Percentiles rank a stretch among this genome's conserved stretches.
These are phyloP conservation scores for Archips xylosteana DNA, from an alignment of 2,888 invertebrate species.

Conservation along the genomic window DNA sequence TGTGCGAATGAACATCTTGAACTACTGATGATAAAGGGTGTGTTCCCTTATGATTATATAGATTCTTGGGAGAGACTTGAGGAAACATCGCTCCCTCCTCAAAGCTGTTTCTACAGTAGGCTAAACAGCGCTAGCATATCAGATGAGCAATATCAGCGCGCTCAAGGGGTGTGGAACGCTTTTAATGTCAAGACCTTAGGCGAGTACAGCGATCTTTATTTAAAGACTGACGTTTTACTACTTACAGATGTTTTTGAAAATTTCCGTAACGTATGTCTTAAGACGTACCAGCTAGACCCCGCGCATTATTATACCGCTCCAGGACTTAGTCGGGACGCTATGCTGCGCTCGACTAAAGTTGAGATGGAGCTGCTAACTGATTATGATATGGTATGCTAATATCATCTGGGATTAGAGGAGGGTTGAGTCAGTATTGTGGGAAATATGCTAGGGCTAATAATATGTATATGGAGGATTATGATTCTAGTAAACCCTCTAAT, in stretches of 20 bases:
- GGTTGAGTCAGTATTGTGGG: constrained; percentile 47
- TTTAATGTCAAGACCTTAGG: constrained; percentile 49
- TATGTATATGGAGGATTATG: constrained; percentile 49
- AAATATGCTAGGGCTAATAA: constrained; percentile 57
- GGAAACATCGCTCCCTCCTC: constrained; percentile 43
- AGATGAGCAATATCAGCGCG: constrained; percentile 47
- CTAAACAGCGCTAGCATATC: constrained; percentile 37
- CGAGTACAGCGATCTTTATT: constrained; percentile 55
- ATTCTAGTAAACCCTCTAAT: constrained; percentile 40
- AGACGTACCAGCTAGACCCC: constrained; percentile 47
- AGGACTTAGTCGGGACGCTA: constrained; percentile 18
- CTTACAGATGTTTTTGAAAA: constrained; percentile 59
- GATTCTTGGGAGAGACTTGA: constrained; percentile 43
- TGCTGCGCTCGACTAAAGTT: not conserved
- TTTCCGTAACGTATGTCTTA: constrained; percentile 52
- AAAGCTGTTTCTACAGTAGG: constrained; percentile 42
- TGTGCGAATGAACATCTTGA: too few species aligned
- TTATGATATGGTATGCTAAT: constrained; percentile 45
- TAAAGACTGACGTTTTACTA: constrained; percentile 54
- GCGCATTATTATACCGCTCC: constrained; percentile 39
- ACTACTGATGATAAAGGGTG: constrained; percentile 42
- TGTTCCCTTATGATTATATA: constrained; percentile 50
- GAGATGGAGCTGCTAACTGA: constrained; percentile 1
- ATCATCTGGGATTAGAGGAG: constrained; percentile 46
- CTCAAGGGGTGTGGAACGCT: constrained; percentile 50